phyloP scores from a whole-genome alignment of 2,797 vertebrate genomes.

The Phataginus tetradactyla region DNA sequence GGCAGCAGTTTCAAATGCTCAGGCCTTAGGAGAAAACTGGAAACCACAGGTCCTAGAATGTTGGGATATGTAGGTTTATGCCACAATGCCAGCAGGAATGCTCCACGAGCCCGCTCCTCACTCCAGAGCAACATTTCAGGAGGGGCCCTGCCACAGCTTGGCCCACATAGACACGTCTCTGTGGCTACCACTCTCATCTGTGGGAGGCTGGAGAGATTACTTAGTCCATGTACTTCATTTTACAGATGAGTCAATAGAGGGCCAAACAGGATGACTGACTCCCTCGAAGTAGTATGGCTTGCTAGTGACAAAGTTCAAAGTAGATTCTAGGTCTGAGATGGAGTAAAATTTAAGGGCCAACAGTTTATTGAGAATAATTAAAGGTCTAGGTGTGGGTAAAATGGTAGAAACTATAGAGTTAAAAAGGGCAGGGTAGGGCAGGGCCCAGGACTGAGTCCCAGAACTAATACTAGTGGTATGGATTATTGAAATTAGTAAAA shows the following conservation, averaged over 20 bases:
- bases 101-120: neutral
- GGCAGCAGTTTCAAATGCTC: conserved; percentile 61
- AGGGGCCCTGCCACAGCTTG: neutral
- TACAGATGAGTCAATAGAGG: neutral
- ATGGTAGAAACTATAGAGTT: neutral
- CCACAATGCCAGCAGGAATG: neutral
- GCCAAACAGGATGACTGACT: neutral
- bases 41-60: neutral
- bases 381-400: neutral
- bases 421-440: neutral
- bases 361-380: neutral
- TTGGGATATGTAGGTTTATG: neutral
- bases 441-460: neutral
- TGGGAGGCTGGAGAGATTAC: neutral
- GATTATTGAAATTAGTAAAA: neutral
- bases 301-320: neutral
- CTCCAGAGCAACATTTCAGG: neutral
- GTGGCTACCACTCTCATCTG: neutral
- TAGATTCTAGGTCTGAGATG: neutral
- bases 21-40: neutral
- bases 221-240: neutral
- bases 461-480: neutral
- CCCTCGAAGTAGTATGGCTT: neutral
- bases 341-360: neutral
- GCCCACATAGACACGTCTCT: neutral